phyloP scores from a whole-genome alignment of 2,113 vertebrate genomes.

The Periophthalmodon schlosseri region DNA sequence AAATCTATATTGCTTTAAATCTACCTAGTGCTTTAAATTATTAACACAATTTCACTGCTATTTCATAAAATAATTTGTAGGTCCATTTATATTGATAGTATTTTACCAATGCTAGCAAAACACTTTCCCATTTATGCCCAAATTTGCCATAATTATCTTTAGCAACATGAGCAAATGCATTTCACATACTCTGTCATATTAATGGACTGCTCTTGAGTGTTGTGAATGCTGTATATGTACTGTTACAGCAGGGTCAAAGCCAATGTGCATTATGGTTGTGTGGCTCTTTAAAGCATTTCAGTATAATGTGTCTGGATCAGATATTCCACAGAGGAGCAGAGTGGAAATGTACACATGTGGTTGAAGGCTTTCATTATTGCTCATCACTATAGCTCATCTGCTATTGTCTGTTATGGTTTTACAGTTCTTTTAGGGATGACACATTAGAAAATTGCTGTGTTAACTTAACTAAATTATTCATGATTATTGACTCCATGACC shows the following conservation, averaged over 20 bases:
- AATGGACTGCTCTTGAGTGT: not conserved
- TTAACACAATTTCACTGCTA: too few species aligned
- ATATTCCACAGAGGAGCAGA: slow-evolving; percentile 4
- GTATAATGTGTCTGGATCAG: not conserved
- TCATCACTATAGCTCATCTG: not conserved
- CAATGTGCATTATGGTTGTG: not conserved
- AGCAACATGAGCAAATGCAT: not conserved
- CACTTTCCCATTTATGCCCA: too few species aligned
- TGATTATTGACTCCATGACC: too few species aligned
- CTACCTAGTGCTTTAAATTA: too few species aligned
- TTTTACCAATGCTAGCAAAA: too few species aligned
- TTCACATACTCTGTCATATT: not conserved
- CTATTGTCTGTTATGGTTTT: not conserved
- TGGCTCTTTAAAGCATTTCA: slow-evolving; percentile 9
- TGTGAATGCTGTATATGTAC: not conserved
- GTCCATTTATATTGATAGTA: too few species aligned
- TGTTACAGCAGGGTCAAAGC: not conserved
- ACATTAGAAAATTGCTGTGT: too few species aligned
- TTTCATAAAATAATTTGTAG: too few species aligned
- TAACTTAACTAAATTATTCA: too few species aligned
- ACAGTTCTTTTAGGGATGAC: too few species aligned
- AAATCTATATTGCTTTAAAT: too few species aligned
- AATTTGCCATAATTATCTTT: not conserved
- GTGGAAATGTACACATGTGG: not conserved
- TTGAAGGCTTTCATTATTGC: not conserved